Percentiles rank a stretch among this genome's conserved stretches.
These are phyloP conservation scores for Gallinago paraguaiae DNA, from an alignment of 2,113 vertebrate genomes.

Conservation along the genomic window DNA sequence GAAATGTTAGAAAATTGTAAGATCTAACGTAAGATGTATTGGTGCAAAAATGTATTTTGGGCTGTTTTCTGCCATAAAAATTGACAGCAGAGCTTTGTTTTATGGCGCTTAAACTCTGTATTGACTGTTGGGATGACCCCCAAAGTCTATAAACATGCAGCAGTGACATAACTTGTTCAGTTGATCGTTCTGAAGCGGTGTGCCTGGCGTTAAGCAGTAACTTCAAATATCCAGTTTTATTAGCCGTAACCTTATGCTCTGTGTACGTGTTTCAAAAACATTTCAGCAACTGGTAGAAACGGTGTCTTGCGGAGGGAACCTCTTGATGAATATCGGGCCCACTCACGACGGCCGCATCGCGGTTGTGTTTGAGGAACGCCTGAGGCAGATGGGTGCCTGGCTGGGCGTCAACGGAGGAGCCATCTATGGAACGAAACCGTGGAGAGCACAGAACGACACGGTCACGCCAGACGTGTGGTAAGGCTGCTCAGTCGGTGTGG, in stretches of 20 bases:
- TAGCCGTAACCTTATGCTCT: neutral
- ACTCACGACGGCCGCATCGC: conserved; percentile 87
- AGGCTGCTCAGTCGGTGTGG: neutral
- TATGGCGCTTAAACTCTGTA: neutral
- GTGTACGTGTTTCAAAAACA: conserved; percentile 4
- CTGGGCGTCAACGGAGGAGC: conserved; percentile 88
- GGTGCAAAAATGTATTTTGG: neutral
- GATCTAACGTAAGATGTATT: neutral
- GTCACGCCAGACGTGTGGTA: conserved; percentile 84
- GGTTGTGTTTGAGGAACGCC: conserved; percentile 89
- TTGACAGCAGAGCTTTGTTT: neutral
- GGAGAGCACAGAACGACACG: conserved; percentile 89
- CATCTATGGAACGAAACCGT: conserved; percentile 87
- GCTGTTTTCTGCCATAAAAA: neutral
- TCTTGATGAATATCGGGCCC: conserved; percentile 93
- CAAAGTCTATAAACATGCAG: neutral
- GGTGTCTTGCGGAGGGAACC: conserved; percentile 93
- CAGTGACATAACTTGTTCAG: neutral
- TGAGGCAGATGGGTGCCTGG: conserved; percentile 91
- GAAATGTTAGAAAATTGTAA: neutral
- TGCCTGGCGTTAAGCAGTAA: neutral
- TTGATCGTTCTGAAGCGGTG: neutral
- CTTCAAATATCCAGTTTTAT: neutral
- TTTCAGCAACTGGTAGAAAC: conserved; percentile 86
- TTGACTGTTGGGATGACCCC: neutral